Percentiles rank a stretch among this genome's conserved stretches.
Evolutionary conservation across 2,113 vertebrate species (phyloP).

Genomic region (Gobius niger): DNA sequence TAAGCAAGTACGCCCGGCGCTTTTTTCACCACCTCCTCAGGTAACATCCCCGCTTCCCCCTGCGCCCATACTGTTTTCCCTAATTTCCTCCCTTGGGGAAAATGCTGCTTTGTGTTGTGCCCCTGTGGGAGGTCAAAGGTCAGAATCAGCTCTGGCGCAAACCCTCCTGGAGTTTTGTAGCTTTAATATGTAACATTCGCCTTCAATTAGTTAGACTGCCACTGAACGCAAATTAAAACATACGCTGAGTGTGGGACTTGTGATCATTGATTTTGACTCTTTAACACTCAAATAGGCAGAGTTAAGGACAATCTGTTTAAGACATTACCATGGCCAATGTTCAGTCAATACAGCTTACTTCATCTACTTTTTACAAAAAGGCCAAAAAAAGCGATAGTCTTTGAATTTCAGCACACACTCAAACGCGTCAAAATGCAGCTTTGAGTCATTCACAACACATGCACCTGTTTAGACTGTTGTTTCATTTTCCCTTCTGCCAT

Average conservation of each 20-base stretch:
- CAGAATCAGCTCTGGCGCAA: neutral
- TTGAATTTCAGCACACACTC: conserved; percentile 33
- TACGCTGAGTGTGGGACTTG: neutral
- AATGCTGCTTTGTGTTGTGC: conserved; percentile 7
- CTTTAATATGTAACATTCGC: neutral
- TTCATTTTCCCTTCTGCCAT: conserved; percentile 65
- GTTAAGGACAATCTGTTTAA: conserved; percentile 30
- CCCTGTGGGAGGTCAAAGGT: conserved; percentile 6
- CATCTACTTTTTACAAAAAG: conserved; percentile 30
- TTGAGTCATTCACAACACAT: conserved; percentile 62
- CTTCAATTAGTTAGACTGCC: neutral
- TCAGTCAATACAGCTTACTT: conserved; percentile 19
- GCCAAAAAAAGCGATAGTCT: conserved; percentile 42
- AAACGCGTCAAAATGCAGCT: conserved; percentile 36
- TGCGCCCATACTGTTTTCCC: conserved; percentile 13
- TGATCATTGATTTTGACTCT: neutral
- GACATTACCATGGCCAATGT: conserved; percentile 13
- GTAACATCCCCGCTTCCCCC: conserved; percentile 71
- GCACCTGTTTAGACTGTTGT: conserved; percentile 66
- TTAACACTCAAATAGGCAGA: neutral
- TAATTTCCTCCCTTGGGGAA: conserved; percentile 28
- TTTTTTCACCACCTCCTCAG: conserved; percentile 99
- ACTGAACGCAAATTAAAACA: conserved; percentile 7
- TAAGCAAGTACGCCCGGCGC: conserved; percentile 91
- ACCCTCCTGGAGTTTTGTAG: neutral